These are phyloP conservation scores for Zelostemma sp. DNA, from an alignment of 1,140 invertebrate genomes.

Conservation along the genomic window DNA sequence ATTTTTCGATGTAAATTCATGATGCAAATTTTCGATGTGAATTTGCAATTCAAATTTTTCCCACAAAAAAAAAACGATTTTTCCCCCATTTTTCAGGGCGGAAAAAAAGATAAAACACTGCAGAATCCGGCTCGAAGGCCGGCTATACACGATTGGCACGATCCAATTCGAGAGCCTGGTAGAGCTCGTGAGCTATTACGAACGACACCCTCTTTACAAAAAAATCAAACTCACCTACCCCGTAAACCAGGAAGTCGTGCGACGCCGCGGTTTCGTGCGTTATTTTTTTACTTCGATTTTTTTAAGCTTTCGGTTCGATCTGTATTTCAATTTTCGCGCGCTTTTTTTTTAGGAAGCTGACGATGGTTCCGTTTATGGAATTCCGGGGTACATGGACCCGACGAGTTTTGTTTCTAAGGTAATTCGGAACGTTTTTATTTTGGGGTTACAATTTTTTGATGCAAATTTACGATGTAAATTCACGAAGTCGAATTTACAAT, in stretches of 20 bases:
- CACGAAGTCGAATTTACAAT: too few relatives aligned
- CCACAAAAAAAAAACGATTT: too few relatives aligned
- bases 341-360: slow-evolving; percentile 77
- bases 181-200: slow-evolving; percentile 92
- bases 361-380: slow-evolving; percentile 80
- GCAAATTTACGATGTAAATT: too few relatives aligned
- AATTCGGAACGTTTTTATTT: too few relatives aligned
- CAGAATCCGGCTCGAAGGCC: slow-evolving; percentile 90
- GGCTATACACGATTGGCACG: slow-evolving; percentile 90
- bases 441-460: too few relatives aligned
- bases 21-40: too few relatives aligned
- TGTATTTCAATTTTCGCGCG: too few relatives aligned
- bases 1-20: too few relatives aligned
- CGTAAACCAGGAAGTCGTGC: slow-evolving; percentile 84
- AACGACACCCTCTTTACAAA: slow-evolving; percentile 90
- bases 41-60: too few relatives aligned
- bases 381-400: slow-evolving; percentile 91
- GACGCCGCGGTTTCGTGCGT: slow-evolving; percentile 77
- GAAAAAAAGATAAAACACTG: slow-evolving; percentile 97
- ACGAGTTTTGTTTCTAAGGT: slow-evolving; percentile 79
- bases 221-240: slow-evolving; percentile 89
- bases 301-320: too few relatives aligned
- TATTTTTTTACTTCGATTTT: background rate
- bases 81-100: slow-evolving; percentile 74
- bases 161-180: slow-evolving; percentile 95